These are phyloP conservation scores for Rhyzopertha dominica DNA, from an alignment of 1,140 invertebrate genomes.

Conservation along the genomic window DNA sequence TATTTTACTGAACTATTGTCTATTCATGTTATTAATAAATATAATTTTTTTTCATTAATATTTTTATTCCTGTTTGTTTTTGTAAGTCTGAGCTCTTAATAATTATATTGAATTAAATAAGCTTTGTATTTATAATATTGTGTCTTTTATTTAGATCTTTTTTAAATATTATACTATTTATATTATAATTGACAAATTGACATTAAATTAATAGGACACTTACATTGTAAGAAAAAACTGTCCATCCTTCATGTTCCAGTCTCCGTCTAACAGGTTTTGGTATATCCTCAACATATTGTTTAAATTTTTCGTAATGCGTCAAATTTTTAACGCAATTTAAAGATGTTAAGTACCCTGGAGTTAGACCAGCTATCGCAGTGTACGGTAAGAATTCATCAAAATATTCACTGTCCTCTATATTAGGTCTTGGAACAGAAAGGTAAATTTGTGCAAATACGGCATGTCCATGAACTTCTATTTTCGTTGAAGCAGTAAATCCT, in stretches of 20 bases:
- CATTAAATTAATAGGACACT: no score
- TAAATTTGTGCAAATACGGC: constrained; percentile 45
- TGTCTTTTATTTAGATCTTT: no score
- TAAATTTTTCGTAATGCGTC: constrained; percentile 2
- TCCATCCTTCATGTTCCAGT: constrained; percentile 34
- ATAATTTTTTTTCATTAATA: no score
- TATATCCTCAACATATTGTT: constrained; percentile 10
- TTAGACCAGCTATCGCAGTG: constrained; percentile 31
- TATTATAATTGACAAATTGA: no score
- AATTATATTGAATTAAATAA: no score
- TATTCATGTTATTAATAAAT: no score
- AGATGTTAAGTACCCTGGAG: constrained; percentile 20
- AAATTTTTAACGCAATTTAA: constrained; percentile 8
- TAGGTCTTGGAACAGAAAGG: constrained; percentile 31
- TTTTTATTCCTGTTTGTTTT: no score
- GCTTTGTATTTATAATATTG: no score
- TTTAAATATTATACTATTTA: no score
- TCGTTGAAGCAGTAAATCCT: constrained; percentile 34
- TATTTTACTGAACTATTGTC: no score
- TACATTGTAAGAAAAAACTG: constrained; percentile 32
- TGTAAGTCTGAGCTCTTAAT: no score
- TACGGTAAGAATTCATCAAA: constrained; percentile 29
- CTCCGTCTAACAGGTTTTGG: constrained; percentile 1
- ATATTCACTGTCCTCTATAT: constrained; percentile 22
- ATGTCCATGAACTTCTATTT: constrained; percentile 39